Evolutionary conservation across 1,140 invertebrate genomes (phyloP), one percentile per base, ranked within the genome.

Genomic region (Sinonovacula constricta): DNA sequence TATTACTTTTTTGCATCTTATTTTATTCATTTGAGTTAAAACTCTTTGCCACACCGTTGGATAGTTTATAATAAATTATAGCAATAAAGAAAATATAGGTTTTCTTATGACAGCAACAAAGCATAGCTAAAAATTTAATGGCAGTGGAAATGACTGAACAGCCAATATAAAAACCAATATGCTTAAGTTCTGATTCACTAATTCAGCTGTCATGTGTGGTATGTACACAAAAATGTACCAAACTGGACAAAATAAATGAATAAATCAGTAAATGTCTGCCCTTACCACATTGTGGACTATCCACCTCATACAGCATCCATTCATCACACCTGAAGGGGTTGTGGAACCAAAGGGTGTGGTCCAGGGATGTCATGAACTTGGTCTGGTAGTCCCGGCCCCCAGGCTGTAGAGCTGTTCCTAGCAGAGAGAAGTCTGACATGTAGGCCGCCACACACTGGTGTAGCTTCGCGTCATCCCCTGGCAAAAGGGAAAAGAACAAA

Each of bases 271-370:
- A 10, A 10, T 45, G 39, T 45, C 39, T 45, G 18, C 7, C 18
- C 70, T 54, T 63, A 82, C 81, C 81, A 31, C 31, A 66, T 36
- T 54, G 33, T 22, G 74, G 56, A 71, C 76, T 72, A 18, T 67
- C 66, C 12, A 51, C 56, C 62, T 83, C 82, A 75, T 67, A 81
- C 36, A 83, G 54, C 75, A 83, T 74, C 82, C 82, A 83, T 18
- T 83, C 80, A 45, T 83, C 67, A n/a, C 39, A 36, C 0, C 36
- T 49, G 28, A 81, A 71, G 18, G 56, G 53, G 22, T 57, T 59
- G 45, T 83, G 82, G 56, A 81, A 83, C 82, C 82, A 83, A 18
- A 83, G 45, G 31, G 80, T 79, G 39, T 83, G 82, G 54, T 83
- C 80, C 33, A 83, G 51, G 1, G 82, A 81, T 3, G 65, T 59